Percentiles rank a stretch among this genome's conserved stretches.
These are phyloP conservation scores for Doryteuthis pealeii DNA, from an alignment of 1,140 invertebrate species.

Conservation along the genomic window DNA sequence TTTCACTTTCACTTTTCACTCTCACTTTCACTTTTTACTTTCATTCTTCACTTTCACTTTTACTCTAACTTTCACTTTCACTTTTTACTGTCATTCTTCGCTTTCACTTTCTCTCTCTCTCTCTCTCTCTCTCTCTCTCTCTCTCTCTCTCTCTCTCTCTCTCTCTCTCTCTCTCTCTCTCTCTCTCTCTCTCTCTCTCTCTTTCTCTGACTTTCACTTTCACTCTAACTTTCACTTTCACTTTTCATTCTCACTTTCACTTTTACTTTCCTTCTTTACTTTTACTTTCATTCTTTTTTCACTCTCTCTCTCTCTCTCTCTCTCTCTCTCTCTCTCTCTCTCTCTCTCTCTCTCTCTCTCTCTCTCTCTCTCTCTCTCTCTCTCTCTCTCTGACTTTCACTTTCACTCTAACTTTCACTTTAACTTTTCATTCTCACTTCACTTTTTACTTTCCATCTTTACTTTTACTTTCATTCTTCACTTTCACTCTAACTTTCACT, in stretches of 20 bases:
- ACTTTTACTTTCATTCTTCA: too few relatives aligned
- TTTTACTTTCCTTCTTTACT: not conserved
- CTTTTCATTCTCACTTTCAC: not conserved
- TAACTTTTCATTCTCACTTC: too few relatives aligned
- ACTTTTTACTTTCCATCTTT: too few relatives aligned
- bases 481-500: too few relatives aligned
- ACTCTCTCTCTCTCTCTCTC: not conserved
- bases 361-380: too few relatives aligned
- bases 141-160: not conserved
- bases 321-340: not conserved
- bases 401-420: too few relatives aligned
- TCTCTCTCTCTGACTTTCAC: too few relatives aligned
- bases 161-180: not conserved
- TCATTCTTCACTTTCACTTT: not conserved
- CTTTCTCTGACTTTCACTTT: not conserved
- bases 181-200: not conserved
- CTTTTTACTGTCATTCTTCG: not conserved
- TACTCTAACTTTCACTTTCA: not conserved
- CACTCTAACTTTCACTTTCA: not conserved
- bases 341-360: not conserved
- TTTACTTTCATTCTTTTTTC: not conserved
- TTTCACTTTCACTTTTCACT: not conserved
- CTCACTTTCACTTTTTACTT: not conserved
- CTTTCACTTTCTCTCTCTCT: not conserved
- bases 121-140: slow-evolving; percentile 2